phyloP scores from a whole-genome alignment of 1,140 invertebrate genomes.

The Philotrypesis tridentata region DNA sequence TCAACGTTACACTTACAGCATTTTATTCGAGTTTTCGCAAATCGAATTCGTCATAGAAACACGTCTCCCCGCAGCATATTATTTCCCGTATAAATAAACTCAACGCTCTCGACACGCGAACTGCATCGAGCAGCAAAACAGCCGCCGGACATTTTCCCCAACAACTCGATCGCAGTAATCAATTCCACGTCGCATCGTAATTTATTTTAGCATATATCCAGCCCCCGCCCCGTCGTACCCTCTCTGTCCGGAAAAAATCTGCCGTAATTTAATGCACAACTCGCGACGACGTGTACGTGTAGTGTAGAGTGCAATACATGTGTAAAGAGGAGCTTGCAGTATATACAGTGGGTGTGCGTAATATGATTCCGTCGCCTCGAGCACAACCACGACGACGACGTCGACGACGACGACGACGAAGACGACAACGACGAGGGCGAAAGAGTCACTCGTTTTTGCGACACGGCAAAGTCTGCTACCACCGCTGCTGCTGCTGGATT shows the following conservation, averaged over 20 bases:
- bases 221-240: background rate
- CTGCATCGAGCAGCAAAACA: background rate
- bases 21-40: too few species aligned
- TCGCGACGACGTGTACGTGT: background rate
- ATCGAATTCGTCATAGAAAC: too few species aligned
- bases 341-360: background rate
- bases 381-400: background rate
- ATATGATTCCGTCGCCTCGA: slow-evolving; percentile 41
- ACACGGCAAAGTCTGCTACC: background rate
- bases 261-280: slow-evolving; percentile 38
- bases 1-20: too few species aligned
- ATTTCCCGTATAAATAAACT: background rate
- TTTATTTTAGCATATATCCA: slow-evolving; percentile 16
- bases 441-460: background rate
- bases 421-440: background rate
- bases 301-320: background rate
- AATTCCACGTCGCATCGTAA: slow-evolving; percentile 16
- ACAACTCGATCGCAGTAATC: background rate
- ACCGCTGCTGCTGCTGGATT: background rate
- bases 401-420: too few species aligned
- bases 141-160: background rate
- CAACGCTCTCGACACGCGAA: background rate
- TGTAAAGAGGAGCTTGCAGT: slow-evolving; percentile 2
- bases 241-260: slow-evolving; percentile 13
- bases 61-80: too few species aligned